Evolutionary conservation across 1,140 invertebrate genomes (phyloP).

Genomic region (Brachionus plicatilis): DNA sequence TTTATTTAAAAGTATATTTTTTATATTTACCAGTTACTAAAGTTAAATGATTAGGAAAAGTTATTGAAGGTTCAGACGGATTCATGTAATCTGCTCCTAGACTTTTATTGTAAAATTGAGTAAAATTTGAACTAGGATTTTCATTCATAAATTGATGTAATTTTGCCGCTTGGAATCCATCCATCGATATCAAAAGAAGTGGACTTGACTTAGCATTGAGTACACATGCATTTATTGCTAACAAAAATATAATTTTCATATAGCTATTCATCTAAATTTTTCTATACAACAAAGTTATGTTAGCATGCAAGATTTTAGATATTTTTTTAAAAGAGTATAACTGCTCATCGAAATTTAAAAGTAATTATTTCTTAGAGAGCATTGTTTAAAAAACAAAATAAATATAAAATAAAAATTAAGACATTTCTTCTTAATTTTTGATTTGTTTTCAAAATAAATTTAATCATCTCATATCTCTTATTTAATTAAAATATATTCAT

Average conservation of each 20-base stretch:
- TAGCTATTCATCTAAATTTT: neutral
- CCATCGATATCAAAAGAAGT: conserved; percentile 52
- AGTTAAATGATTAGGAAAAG: conserved; percentile 73
- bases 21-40: conserved; percentile 62
- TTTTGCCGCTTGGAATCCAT: conserved; percentile 69
- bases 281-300: too few species aligned
- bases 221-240: neutral
- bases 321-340: too few species aligned
- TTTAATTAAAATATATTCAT: too few species aligned
- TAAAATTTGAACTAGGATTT: conserved; percentile 59
- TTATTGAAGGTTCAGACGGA: conserved; percentile 67
- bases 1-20: neutral
- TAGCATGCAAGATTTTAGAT: too few species aligned
- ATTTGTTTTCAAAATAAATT: too few species aligned
- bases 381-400: too few species aligned
- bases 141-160: conserved; percentile 53
- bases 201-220: neutral
- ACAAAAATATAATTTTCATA: neutral
- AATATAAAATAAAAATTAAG: too few species aligned
- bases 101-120: conserved; percentile 59
- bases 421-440: too few species aligned
- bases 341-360: too few species aligned
- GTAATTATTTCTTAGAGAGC: too few species aligned
- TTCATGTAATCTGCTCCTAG: conserved; percentile 63
- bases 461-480: too few species aligned